Percentiles rank a stretch among this genome's conserved stretches.
These are phyloP conservation scores for Varroa destructor DNA, from an alignment of 1,140 invertebrate species.

Conservation along the genomic window DNA sequence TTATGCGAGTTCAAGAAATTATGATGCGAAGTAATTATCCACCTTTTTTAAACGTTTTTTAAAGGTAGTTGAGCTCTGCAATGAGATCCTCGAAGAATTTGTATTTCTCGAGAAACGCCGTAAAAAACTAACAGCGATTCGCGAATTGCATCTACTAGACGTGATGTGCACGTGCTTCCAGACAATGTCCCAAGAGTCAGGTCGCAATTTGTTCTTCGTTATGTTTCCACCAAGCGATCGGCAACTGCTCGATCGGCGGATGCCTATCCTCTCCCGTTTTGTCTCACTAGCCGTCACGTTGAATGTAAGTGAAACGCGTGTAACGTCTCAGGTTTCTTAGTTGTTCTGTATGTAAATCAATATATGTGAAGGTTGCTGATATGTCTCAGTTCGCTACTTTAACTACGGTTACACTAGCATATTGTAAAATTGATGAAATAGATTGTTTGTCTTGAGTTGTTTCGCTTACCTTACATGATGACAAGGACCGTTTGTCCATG, in stretches of 20 bases:
- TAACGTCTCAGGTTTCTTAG: background rate
- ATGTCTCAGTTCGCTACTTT: too few species aligned
- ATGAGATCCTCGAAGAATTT: constrained; percentile 18
- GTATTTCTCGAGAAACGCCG: constrained; percentile 15
- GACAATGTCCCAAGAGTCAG: background rate
- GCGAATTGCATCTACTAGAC: constrained; percentile 7
- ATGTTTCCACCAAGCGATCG: constrained; percentile 16
- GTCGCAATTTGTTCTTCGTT: constrained; percentile 14
- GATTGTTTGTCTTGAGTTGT: too few species aligned
- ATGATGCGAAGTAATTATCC: too few species aligned
- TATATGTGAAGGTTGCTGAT: too few species aligned
- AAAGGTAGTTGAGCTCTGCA: constrained; percentile 8
- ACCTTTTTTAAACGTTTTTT: background rate
- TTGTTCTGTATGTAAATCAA: background rate
- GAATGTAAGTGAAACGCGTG: background rate
- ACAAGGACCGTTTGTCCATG: too few species aligned
- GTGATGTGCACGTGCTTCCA: constrained; percentile 21
- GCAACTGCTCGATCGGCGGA: constrained; percentile 2
- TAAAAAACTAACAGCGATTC: constrained; percentile 5
- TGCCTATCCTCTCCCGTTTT: constrained; percentile 6
- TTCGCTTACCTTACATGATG: too few species aligned
- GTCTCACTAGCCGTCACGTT: constrained; percentile 11
- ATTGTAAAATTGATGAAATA: too few species aligned
- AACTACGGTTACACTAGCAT: too few species aligned
- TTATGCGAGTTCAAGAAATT: too few species aligned